These are phyloP conservation scores for Lithodes maja DNA, from an alignment of 2,888 invertebrate genomes.

Conservation along the genomic window DNA sequence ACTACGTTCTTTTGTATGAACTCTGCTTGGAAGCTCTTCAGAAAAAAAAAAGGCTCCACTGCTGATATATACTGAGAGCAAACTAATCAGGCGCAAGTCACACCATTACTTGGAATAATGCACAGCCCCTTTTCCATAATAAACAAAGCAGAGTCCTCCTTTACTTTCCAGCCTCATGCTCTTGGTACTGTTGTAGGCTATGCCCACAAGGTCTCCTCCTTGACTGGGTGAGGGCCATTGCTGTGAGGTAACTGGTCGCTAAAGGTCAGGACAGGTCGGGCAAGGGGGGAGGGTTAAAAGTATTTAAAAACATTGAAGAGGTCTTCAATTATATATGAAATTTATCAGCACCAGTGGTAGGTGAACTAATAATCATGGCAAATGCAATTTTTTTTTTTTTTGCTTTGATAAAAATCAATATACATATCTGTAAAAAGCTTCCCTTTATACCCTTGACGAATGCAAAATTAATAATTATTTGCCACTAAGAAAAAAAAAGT, in stretches of 20 bases:
- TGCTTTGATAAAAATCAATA: too few relatives aligned
- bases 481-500: too few relatives aligned
- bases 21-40: constrained; percentile 67
- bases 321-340: too few relatives aligned
- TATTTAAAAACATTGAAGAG: too few relatives aligned
- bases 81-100: constrained; percentile 65
- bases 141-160: constrained; percentile 70
- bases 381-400: too few relatives aligned
- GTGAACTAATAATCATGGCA: too few relatives aligned
- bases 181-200: constrained; percentile 58
- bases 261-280: constrained; percentile 1
- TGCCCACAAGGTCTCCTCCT: constrained; percentile 59
- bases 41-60: constrained; percentile 64
- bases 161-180: constrained; percentile 78
- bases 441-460: too few relatives aligned
- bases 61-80: constrained; percentile 61
- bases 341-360: too few relatives aligned
- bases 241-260: constrained; percentile 44
- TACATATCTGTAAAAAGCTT: too few relatives aligned
- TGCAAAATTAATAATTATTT: too few relatives aligned
- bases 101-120: constrained; percentile 65
- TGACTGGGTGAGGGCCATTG: constrained; percentile 51
- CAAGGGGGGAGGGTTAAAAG: constrained; percentile 18
- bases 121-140: constrained; percentile 67
- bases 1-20: constrained; percentile 66